Percentiles rank a stretch among this genome's conserved stretches.
phyloP scores from a whole-genome alignment of 2,113 vertebrate species.

The Caloenas nicobarica region DNA sequence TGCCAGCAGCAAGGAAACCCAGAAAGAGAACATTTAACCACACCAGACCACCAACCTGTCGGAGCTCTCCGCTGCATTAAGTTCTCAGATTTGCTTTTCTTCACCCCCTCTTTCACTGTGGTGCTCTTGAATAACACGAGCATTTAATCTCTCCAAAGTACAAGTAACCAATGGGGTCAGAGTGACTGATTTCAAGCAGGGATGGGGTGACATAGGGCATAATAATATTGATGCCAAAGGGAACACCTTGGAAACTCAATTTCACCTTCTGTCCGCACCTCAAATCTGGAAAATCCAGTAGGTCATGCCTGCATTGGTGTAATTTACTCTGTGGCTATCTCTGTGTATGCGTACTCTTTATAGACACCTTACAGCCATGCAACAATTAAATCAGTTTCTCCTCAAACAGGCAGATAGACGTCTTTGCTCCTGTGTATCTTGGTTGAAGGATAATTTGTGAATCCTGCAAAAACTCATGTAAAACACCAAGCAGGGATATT shows the following conservation, averaged over 20 bases:
- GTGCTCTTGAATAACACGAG: background rate
- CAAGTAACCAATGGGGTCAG: background rate
- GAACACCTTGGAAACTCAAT: background rate
- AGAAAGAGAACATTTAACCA: background rate
- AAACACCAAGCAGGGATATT: background rate
- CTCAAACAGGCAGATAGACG: background rate
- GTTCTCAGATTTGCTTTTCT: background rate
- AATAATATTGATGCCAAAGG: background rate
- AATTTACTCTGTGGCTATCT: background rate
- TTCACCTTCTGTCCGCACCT: background rate
- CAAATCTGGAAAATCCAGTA: background rate
- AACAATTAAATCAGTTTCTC: background rate
- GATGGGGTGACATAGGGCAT: too few species aligned
- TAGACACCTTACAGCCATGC: background rate
- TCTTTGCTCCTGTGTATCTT: background rate
- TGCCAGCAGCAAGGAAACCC: background rate
- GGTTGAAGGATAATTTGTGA: background rate
- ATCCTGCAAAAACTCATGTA: background rate
- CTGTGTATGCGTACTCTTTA: background rate
- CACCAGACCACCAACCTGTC: constrained; percentile 20
- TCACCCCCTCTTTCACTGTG: background rate
- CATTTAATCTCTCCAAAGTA: background rate
- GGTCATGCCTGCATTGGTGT: background rate
- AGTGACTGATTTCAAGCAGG: background rate
- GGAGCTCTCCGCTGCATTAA: background rate